These are phyloP conservation scores for Megathymus violae DNA, from an alignment of 1,140 invertebrate species.

Conservation along the genomic window DNA sequence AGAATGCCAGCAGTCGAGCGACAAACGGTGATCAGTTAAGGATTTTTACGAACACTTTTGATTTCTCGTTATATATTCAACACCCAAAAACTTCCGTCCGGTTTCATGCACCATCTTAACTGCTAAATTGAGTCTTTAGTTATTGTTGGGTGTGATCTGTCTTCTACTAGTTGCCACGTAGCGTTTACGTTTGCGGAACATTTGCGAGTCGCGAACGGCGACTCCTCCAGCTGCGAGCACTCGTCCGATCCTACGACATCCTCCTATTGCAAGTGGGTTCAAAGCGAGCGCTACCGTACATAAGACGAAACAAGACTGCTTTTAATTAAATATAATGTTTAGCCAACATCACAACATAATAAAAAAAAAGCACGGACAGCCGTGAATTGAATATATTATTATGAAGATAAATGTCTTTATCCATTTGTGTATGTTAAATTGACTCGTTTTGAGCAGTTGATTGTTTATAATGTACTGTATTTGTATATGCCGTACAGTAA, in stretches of 20 bases:
- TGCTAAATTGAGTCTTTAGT: slow-evolving; percentile 20
- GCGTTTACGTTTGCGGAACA: neutral
- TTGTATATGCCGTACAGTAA: slow-evolving; percentile 4
- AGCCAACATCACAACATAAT: slow-evolving; percentile 14
- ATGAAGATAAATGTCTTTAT: slow-evolving; percentile 1
- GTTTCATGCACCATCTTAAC: slow-evolving; percentile 26
- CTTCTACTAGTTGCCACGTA: slow-evolving; percentile 12
- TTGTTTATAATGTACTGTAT: neutral
- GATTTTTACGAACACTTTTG: slow-evolving; percentile 7
- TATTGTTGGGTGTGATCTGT: slow-evolving; percentile 24
- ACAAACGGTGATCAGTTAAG: slow-evolving; percentile 5
- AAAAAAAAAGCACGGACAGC: too few species aligned
- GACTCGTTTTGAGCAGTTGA: slow-evolving; percentile 13
- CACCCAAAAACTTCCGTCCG: slow-evolving; percentile 42
- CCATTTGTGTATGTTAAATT: neutral
- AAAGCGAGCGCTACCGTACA: slow-evolving; percentile 34
- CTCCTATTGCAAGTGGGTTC: slow-evolving; percentile 25
- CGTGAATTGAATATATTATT: neutral
- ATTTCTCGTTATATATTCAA: slow-evolving; percentile 22
- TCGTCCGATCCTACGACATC: neutral
- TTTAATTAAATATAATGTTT: slow-evolving; percentile 32
- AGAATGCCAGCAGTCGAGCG: slow-evolving; percentile 8
- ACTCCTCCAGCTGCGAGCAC: too few species aligned
- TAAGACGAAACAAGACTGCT: slow-evolving; percentile 34
- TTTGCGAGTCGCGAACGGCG: neutral